Evolutionary conservation across 2,797 vertebrate species (phyloP).

Genomic region (Chelidonichthys spinosus): DNA sequence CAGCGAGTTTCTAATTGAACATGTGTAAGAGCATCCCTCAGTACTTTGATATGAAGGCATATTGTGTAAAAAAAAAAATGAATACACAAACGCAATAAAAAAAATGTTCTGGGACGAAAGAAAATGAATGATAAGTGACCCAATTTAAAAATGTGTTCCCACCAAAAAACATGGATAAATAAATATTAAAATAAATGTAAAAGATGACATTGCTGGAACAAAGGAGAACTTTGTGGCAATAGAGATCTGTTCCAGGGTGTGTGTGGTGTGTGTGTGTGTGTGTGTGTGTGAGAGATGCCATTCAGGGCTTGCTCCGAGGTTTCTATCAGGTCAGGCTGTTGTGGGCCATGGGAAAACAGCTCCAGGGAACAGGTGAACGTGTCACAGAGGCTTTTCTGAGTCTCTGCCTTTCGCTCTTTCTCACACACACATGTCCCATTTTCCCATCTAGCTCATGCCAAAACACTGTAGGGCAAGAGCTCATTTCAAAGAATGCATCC

Average conservation of each 20-base stretch:
- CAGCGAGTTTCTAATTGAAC: not conserved
- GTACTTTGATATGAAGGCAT: not conserved
- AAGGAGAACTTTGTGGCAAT: slow-evolving; percentile 14
- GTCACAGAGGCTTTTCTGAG: slow-evolving; percentile 74
- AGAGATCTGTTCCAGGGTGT: slow-evolving; percentile 35
- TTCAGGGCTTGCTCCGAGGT: slow-evolving; percentile 54
- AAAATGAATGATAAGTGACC: not conserved
- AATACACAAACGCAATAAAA: not conserved
- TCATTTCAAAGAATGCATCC: slow-evolving; percentile 45
- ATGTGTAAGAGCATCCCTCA: not conserved
- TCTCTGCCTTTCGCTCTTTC: slow-evolving; percentile 39
- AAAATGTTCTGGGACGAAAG: not conserved
- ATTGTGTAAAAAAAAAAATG: not conserved
- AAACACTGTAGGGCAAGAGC: slow-evolving; percentile 72
- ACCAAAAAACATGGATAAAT: not conserved
- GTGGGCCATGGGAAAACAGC: slow-evolving; percentile 84
- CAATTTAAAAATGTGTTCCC: not conserved
- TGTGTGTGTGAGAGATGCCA: slow-evolving; percentile 41
- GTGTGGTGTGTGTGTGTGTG: slow-evolving; percentile 29
- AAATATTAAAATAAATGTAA: not conserved
- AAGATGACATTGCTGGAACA: slow-evolving; percentile 6
- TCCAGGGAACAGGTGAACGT: slow-evolving; percentile 85
- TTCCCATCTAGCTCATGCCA: slow-evolving; percentile 78
- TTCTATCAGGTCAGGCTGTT: slow-evolving; percentile 72
- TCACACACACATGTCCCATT: slow-evolving; percentile 71